Evolutionary conservation across 2,888 invertebrate genomes (phyloP).

Genomic region (Hybos culiciformis): DNA sequence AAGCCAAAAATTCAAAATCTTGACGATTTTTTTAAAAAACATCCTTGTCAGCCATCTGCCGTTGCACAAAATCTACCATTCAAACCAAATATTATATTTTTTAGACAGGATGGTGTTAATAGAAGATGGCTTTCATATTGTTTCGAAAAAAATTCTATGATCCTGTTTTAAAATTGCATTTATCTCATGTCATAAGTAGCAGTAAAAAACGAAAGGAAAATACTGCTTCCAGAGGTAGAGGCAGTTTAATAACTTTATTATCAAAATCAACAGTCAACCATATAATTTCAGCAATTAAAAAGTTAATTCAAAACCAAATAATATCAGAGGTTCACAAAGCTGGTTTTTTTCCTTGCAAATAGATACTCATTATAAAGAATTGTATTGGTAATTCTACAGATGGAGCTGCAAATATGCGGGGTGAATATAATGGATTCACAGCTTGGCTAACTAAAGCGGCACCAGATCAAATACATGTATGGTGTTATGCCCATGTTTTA

Average conservation of each 20-base stretch:
- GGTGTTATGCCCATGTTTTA: not conserved
- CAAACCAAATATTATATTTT: too few relatives aligned
- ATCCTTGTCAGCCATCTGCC: too few relatives aligned
- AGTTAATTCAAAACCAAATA: not conserved
- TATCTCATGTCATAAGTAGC: slow-evolving; percentile 1
- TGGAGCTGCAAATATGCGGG: not conserved
- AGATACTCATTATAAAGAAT: not conserved
- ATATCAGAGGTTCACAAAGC: not conserved
- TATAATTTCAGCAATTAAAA: not conserved
- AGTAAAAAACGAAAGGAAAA: not conserved
- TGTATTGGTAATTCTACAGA: not conserved
- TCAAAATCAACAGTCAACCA: not conserved
- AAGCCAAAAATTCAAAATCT: too few relatives aligned
- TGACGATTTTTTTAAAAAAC: too few relatives aligned
- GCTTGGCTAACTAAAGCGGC: not conserved
- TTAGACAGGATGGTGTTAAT: too few relatives aligned
- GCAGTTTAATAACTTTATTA: not conserved
- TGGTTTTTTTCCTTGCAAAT: not conserved
- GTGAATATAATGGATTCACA: not conserved
- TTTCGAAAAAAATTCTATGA: too few relatives aligned
- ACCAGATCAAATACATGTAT: not conserved
- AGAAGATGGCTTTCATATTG: too few relatives aligned
- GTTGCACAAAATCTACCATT: too few relatives aligned
- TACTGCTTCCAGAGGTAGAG: not conserved
- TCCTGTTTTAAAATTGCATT: slow-evolving; percentile 1